Evolutionary conservation across 2,888 invertebrate genomes (phyloP), one percentile per base, ranked within the genome.

Genomic region (Helicoverpa assulta): DNA sequence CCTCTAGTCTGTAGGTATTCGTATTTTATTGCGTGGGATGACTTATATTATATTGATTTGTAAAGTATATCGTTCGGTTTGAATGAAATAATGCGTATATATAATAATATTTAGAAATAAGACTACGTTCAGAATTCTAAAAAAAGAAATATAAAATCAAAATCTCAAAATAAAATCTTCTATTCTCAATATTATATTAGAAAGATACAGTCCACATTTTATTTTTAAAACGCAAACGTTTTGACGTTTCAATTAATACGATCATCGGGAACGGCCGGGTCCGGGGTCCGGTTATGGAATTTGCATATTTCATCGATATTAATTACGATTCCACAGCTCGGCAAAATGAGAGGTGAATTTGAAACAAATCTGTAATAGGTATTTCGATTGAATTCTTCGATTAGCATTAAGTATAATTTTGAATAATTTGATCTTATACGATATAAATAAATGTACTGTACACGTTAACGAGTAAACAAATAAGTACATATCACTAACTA

Each of bases 261-360:
- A 67, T 53, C 67, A 59, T 26, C 19, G 50, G 12, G 1, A 60
- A 29, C 52, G 53, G 21, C 16, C 51, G 26, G 21, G 53, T 43
- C 16, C 51, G 26, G 21, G 29, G 53, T 43, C 51, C 40, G 40
- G 57, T 33, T 76, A 47, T 72, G 26, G 59, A 78, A 78, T 56
- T 5, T 73, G 40, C 43, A 54, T 63, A 65, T 68, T 73, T 78
- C 62, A 68, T 78, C 62, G 47, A 78, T 54, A 68, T 62, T 62
- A 65, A 78, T 73, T 57, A 52, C 19, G 19, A 64, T 71, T 77
- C 56, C 33, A 70, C 63, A 51, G 19, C 58, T 29, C 37, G 29
- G 10, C 59, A 63, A 52, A 77, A 40, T 50, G 50, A 29, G 47
- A 21, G 63, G 33, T 19, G 70, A 55, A 26, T 51, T 33, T 52